Conservation (phyloP, 2,888 invertebrate species). For the Drepana falcataria region DNA sequence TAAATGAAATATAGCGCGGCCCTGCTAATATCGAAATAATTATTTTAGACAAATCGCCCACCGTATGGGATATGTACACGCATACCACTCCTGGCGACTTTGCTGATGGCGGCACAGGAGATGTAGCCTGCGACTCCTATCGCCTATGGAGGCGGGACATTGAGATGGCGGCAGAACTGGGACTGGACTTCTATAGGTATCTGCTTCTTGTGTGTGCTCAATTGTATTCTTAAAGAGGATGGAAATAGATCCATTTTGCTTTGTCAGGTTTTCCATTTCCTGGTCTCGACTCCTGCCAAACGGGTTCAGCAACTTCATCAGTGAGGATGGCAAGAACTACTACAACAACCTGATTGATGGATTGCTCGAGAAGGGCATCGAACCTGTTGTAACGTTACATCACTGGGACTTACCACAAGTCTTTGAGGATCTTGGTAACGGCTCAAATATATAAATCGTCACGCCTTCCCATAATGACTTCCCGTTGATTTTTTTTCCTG, state of each 20-base stretch:
- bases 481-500: too few relatives aligned
- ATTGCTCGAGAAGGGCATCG: conserved; percentile 69
- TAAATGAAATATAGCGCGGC: too few relatives aligned
- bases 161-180: conserved; percentile 68
- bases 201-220: conserved; percentile 9
- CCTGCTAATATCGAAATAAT: neutral
- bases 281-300: conserved; percentile 77
- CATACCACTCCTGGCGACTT: conserved; percentile 26
- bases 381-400: conserved; percentile 71
- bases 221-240: neutral
- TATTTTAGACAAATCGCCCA: conserved; percentile 72
- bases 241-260: too few relatives aligned
- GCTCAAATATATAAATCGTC: too few relatives aligned
- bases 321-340: conserved; percentile 68
- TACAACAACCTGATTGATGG: conserved; percentile 75
- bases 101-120: conserved; percentile 62
- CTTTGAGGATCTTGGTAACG: conserved; percentile 48
- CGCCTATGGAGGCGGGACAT: conserved; percentile 79
- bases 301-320: conserved; percentile 53
- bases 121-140: conserved; percentile 82
- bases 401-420: conserved; percentile 68
- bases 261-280: conserved; percentile 73
- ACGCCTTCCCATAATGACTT: too few relatives aligned
- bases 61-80: conserved; percentile 66
- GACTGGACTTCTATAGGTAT: conserved; percentile 67